phyloP scores from a whole-genome alignment of 2,113 vertebrate species.

The Cyprinodon tularosa region DNA sequence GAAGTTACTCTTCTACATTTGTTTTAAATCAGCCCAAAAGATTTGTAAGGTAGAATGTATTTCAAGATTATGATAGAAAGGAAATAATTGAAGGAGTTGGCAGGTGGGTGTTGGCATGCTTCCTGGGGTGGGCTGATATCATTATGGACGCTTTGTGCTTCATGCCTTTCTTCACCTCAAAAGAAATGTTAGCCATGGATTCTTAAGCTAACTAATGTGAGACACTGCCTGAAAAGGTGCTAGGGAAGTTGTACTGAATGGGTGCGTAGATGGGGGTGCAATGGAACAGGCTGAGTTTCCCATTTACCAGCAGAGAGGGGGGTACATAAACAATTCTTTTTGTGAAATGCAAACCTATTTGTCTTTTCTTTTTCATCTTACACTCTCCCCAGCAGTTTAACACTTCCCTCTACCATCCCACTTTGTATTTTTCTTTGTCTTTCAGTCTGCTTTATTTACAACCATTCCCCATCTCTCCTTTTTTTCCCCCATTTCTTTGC shows the following conservation, averaged over 20 bases:
- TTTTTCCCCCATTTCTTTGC: conserved; percentile 27
- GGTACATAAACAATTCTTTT: conserved; percentile 62
- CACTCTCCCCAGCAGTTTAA: conserved; percentile 55
- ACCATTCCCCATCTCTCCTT: conserved; percentile 16
- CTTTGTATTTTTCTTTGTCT: conserved; percentile 40
- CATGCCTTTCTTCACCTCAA: conserved; percentile 59
- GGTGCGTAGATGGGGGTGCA: conserved; percentile 16
- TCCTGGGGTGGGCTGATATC: conserved; percentile 57
- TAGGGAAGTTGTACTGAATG: conserved; percentile 47
- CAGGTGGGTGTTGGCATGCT: conserved; percentile 27
- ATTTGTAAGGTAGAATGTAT: conserved; percentile 6
- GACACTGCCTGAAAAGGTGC: conserved; percentile 43
- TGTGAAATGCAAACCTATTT: conserved; percentile 31
- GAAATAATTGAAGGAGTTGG: conserved; percentile 26
- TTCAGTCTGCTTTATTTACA: conserved; percentile 41
- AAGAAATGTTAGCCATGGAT: conserved; percentile 72
- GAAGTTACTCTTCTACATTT: conserved; percentile 15
- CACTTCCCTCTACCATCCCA: conserved; percentile 54
- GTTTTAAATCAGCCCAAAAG: conserved; percentile 7
- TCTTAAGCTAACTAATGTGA: conserved; percentile 70
- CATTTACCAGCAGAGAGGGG: conserved; percentile 54
- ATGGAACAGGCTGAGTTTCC: conserved; percentile 46
- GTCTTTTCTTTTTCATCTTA: conserved; percentile 42
- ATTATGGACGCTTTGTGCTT: conserved; percentile 68
- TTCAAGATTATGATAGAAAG: conserved; percentile 4